Base-by-base conservation (phyloP, 2,888 invertebrate genomes). In the Stenurella melanura region DNA sequence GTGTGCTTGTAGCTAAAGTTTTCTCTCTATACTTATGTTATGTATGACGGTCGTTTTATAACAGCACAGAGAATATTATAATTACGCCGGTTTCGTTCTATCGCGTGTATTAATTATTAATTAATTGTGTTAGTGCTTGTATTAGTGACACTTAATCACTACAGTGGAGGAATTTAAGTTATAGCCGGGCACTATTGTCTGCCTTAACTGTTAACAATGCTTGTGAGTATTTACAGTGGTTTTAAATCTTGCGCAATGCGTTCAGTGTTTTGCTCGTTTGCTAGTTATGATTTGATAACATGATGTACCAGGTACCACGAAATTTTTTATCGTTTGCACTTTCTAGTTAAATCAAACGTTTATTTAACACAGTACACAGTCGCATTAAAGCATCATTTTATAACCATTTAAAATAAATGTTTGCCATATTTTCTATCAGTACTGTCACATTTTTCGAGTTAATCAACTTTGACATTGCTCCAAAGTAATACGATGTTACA, bases 171-270 rank as follows among this genome's bases (percentile, higher is more conserved):
- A 77, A 75, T 75, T 79, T 74, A 66, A 75, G 74, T 74, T 66
- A 73, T 76, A 58, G 74, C 73, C 78, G 73, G 75, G 74, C 77
- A 74, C 74, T 72, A 75, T 77, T 78, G 78, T 80, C 78, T 77
- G 80, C 73, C 66, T 77, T 80, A 76, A 70, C 73, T 82, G 80
- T 76, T 81, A 79, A 83, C 83, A 81, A 85, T 84, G 84, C 84
- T 84, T 84, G 85, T 85, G 84, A 84, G 85, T 85, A 84, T 82
- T 79, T 74, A 75, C 74, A 73, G 76, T 77, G 75, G 78, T 78
- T 80, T 77, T 78, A 76, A 77, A 75, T 76, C 72, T 76, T 80
- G 77, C 77, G 78, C 78, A 78, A 78, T 78, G 64, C 66, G 71
- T 57, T 61, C 71, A 54, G 61, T 79, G 72, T 73, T 76, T 79